Evolutionary conservation across 1,140 invertebrate genomes (phyloP).

Genomic region (Venturia canescens): DNA sequence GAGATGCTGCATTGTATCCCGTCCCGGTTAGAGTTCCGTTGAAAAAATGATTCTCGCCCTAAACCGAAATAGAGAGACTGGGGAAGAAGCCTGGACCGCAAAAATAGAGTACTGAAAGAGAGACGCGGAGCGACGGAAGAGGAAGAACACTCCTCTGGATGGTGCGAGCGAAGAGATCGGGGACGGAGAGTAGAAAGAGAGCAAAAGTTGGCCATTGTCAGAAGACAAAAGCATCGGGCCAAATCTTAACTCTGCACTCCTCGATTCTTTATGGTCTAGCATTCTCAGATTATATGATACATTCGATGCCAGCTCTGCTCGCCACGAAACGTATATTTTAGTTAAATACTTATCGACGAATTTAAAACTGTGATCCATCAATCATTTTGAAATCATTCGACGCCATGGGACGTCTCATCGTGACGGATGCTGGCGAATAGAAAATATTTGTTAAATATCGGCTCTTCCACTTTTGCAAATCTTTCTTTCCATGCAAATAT

Average conservation of each 20-base stretch:
- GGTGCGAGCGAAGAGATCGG: conserved; percentile 34
- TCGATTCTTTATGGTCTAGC: neutral
- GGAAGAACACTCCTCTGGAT: neutral
- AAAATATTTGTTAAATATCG: too few species aligned
- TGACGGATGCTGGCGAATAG: too few species aligned
- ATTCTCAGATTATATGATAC: neutral
- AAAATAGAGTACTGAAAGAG: neutral
- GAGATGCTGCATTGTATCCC: too few species aligned
- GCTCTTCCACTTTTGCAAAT: too few species aligned
- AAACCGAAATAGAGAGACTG: neutral
- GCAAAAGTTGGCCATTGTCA: conserved; percentile 47
- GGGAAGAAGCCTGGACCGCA: conserved; percentile 7
- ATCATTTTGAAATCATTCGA: too few species aligned
- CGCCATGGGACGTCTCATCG: too few species aligned
- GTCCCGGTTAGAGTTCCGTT: too few species aligned
- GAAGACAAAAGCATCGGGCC: conserved; percentile 45
- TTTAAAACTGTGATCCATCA: neutral
- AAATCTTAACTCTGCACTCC: conserved; percentile 47
- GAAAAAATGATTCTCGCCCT: too few species aligned
- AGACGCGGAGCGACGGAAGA: neutral
- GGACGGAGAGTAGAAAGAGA: conserved; percentile 11
- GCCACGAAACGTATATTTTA: neutral
- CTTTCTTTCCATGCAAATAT: too few species aligned
- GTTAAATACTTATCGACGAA: neutral
- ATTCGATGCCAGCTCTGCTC: neutral